Evolutionary conservation across 2,888 invertebrate species (phyloP), one percentile per base, ranked within the genome.

Genomic region (Hirtodrosophila confusa): DNA sequence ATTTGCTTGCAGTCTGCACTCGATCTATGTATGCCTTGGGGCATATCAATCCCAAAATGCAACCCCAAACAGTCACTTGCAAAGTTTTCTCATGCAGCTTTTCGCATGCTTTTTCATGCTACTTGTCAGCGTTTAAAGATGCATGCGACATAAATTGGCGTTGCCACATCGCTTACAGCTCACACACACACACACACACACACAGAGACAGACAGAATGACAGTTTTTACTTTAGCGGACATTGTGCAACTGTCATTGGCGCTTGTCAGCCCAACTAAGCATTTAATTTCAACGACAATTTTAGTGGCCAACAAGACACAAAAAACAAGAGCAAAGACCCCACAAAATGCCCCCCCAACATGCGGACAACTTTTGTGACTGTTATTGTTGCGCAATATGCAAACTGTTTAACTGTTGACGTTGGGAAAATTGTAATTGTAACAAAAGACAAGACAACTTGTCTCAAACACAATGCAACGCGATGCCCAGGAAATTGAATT

Each of bases 261-360:
- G 72, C 68, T 72, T 76, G 69, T 82, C 82, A 75, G 64, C 66
- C 57, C 70, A 80, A 68, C 70, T 79, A 74, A 82, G 74, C 86
- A 79, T 80, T 80, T 82, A 86, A 86, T 83, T 82, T 86, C 70
- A 71, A 69, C 84, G 86, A 84, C 86, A 74, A 80, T 80, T 82
- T 82, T 73, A 77, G 86, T 80, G 67, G 72, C 63, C 63, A 54
- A 57, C 67, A 53, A 67, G 7, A 31, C 9, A 11, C 11, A 31
- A 24, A 55, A 58, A 74, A 61, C 45, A 36, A 69, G 49, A 66
- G 47, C 69, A 68, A 72, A 51, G 36, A 35, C 33, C 47, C 36
- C 39, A n/a, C 24, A 29, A 29, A 29, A 44, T 29, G 43, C 41
- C 33, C n/a, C 43, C 43, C 17, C 17, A 17, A 17, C 17, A 17